A percentile compares a stretch with the other conserved stretches of the same genome.
These are phyloP conservation scores for Agapornis roseicollis DNA, from an alignment of 2,113 vertebrate species.

Conservation along the genomic window DNA sequence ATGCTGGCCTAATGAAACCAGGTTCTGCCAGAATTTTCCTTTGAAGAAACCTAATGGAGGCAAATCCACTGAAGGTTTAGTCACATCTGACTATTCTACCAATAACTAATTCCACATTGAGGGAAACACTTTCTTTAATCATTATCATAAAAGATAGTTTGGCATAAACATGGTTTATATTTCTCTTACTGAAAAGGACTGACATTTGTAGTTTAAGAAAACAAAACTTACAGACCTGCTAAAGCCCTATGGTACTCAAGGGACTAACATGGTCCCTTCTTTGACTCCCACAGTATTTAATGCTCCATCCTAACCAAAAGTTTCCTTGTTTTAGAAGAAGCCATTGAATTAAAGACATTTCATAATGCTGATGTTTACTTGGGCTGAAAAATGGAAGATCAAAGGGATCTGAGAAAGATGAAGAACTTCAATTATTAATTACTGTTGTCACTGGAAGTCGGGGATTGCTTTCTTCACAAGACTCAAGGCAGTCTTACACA, in stretches of 20 bases:
- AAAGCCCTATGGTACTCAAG: not conserved
- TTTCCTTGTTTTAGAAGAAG: not conserved
- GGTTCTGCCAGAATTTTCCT: not conserved
- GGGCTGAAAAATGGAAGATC: not conserved
- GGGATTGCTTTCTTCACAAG: not conserved
- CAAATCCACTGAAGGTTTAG: not conserved
- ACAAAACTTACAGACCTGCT: not conserved
- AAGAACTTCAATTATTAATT: slow-evolving; percentile 15
- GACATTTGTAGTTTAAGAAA: not conserved
- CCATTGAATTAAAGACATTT: not conserved
- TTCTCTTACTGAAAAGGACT: not conserved
- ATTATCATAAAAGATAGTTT: not conserved
- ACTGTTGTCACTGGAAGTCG: not conserved
- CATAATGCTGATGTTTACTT: not conserved
- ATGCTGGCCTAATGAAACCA: not conserved
- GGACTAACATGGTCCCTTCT: not conserved
- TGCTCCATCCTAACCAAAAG: not conserved
- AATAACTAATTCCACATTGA: not conserved
- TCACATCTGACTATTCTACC: not conserved
- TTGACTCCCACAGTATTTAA: not conserved
- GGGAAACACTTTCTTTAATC: not conserved
- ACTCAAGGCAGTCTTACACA: not conserved
- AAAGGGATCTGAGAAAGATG: not conserved
- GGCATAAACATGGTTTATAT: not conserved
- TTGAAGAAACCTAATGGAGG: not conserved